phyloP scores from a whole-genome alignment of 2,888 invertebrate genomes.

The Epinotia brunnichana region DNA sequence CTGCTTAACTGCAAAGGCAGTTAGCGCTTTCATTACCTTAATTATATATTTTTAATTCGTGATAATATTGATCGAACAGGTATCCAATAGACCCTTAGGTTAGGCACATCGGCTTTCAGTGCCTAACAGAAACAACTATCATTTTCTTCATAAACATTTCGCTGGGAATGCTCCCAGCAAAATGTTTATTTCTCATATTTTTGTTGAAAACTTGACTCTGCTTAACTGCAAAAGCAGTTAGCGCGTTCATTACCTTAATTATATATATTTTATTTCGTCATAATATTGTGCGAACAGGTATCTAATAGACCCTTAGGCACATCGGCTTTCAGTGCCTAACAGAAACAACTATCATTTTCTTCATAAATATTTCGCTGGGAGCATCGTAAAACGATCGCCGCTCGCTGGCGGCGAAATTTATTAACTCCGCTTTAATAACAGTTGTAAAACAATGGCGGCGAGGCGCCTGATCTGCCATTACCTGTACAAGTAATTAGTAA shows the following conservation, averaged over 20 bases:
- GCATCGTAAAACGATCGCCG: conserved; percentile 25
- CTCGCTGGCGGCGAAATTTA: conserved; percentile 25
- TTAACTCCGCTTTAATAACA: conserved; percentile 34
- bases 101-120: conserved; percentile 32
- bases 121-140: conserved; percentile 18
- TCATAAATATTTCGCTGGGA: conserved; percentile 25
- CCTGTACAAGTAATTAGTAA: conserved; percentile 15
- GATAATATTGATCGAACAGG: background rate
- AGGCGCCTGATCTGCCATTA: conserved; percentile 22
- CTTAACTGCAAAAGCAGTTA: background rate
- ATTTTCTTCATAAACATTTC: conserved; percentile 29
- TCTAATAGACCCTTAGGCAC: background rate
- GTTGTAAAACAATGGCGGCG: conserved; percentile 33
- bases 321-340: conserved; percentile 36
- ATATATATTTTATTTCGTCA: background rate
- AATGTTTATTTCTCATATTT: no score
- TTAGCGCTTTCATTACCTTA: no score
- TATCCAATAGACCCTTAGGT: background rate
- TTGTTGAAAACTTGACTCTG: no score
- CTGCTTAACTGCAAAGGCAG: no score
- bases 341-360: conserved; percentile 21
- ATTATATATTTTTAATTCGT: background rate
- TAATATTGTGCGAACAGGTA: background rate
- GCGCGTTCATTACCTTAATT: background rate
- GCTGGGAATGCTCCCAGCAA: no score